Evolutionary conservation across 2,888 invertebrate species (phyloP), one percentile per base, ranked within the genome.

Genomic region (Neoitamus cyanurus): DNA sequence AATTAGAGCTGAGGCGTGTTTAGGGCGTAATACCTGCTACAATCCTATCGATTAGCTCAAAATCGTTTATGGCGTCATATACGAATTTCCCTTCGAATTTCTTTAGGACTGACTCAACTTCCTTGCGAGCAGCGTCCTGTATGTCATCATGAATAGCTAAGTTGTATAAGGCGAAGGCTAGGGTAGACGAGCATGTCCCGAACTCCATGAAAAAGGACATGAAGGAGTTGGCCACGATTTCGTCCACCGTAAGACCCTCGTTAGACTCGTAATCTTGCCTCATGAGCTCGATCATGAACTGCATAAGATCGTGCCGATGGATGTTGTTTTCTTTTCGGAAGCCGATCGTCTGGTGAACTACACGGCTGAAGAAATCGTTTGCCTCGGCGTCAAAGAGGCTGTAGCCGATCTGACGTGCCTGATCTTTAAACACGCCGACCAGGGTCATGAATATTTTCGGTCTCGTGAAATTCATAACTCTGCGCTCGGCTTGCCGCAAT

Each of bases 201-300:
- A 90, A 92, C 6, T 93, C 93, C 83, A 92, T 93, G 2, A 88
- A 86, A 85, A 92, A 91, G 85, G 93, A 92, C 6, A 92, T 88
- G 11, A 92, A 89, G 42, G 92, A 92, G 77, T 93, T 93, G 0
- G 93, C 90, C 0, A 91, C 89, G 1, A 93, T 87, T 28, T 93
- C 87, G 3, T 91, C 89, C 11, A 92, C 88, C 1, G 82, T 82
- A 4, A 82, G 69, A 3, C 82, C 82, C 13, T 78, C 77, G 15
- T 82, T 72, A 1, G 82, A 68, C 31, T 85, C 86, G n/a, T 85
- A 83, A 25, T 85, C 85, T 37, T 85, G 78, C 30, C 82, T 15
- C 85, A 86, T 85, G 15, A 86, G 72, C 58, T 86, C 85, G 7
- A 87, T 87, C 83, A 87, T 83, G 7, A 85, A 82, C 30, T 86